Evolutionary conservation across 2,888 invertebrate genomes (phyloP).

Genomic region (Luffia ferchaultella): DNA sequence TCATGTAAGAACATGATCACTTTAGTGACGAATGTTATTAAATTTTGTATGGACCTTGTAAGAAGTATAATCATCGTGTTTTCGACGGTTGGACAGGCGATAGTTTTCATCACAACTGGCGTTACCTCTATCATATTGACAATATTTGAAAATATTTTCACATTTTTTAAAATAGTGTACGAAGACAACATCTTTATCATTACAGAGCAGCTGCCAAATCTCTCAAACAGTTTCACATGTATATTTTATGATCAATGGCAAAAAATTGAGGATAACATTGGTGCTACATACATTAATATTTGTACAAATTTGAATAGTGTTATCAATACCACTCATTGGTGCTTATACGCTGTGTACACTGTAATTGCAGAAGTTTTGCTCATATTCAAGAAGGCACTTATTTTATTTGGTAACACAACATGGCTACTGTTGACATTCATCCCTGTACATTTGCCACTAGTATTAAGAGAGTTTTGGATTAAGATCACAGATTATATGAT

Average conservation of each 20-base stretch:
- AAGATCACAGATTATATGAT: slow-evolving; percentile 24
- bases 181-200: slow-evolving; percentile 48
- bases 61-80: neutral
- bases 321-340: slow-evolving; percentile 23
- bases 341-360: slow-evolving; percentile 22
- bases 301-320: slow-evolving; percentile 21
- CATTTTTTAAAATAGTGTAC: slow-evolving; percentile 22
- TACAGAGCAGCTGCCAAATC: slow-evolving; percentile 44
- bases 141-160: neutral
- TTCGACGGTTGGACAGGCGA: neutral
- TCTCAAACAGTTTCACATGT: slow-evolving; percentile 18
- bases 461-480: slow-evolving; percentile 27
- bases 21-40: neutral
- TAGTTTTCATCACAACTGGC: neutral
- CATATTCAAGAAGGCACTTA: slow-evolving; percentile 30
- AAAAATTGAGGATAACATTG: slow-evolving; percentile 23
- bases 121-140: neutral
- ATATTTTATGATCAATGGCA: slow-evolving; percentile 8
- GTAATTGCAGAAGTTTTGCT: slow-evolving; percentile 31
- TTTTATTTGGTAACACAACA: slow-evolving; percentile 41
- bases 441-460: slow-evolving; percentile 42
- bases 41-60: neutral
- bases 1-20: neutral
- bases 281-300: slow-evolving; percentile 20
- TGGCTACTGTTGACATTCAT: slow-evolving; percentile 51